Base-by-base conservation (phyloP, 2,113 vertebrate species). In the Nasalis larvatus region DNA sequence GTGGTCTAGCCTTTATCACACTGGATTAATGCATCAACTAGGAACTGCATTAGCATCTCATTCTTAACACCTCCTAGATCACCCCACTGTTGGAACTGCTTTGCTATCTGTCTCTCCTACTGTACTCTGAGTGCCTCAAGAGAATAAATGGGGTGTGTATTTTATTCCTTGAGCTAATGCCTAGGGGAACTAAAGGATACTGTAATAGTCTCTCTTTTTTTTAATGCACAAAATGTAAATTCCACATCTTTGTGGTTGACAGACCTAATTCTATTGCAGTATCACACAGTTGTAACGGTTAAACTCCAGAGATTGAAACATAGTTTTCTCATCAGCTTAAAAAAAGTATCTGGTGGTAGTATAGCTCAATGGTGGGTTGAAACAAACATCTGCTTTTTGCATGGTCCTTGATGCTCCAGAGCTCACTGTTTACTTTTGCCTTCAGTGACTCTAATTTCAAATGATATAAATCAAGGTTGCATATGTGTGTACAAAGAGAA, bases 371-470 rank as follows among this genome's bases (percentile, higher is more conserved):
- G 69, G 56, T 76, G 37, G 42, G n/a, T 56, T 78, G 52, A 83
- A 89, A 66, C 35, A 8, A 86, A 40, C 58, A 76, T 58, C 76
- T 96, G 74, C 42, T 86, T 86, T 54, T 32, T 82, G 76, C 3
- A 0, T 37, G 42, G 8, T 8, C 93, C 20, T 91, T 54, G 14
- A n/a, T 63, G 80, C 47, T 93, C 14, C 1, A 3, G 3, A 69
- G 42, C 35, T 60, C 42, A 27, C 8, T 54, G 78, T 78, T 96
- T 90, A 35, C 71, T 68, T 91, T 92, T 42, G 25, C 49, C 35
- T 54, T 88, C 58, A 37, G 0, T 82, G 35, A 85, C 6, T 96
- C 32, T 1, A 0, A 7, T 92, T 94, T 92, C 35, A 52, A 77
- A 12, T 8, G 18, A 35, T 78, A 1, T 54, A 80, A 52, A 47